These are phyloP conservation scores for Ascidia mentula DNA, from an alignment of 23 tunicate species.

Conservation along the genomic window DNA sequence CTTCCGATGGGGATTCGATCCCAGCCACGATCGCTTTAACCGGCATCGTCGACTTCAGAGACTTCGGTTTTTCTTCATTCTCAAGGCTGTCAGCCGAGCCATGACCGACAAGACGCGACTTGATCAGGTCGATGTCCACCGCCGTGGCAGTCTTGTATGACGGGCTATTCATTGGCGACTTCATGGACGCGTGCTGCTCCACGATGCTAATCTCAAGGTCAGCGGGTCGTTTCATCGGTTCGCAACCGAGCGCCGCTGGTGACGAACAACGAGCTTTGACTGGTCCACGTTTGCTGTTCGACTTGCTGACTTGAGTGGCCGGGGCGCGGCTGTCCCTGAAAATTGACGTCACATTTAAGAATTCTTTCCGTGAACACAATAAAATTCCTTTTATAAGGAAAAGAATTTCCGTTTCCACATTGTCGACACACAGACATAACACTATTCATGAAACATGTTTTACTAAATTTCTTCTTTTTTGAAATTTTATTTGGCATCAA, in stretches of 20 bases:
- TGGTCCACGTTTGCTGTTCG: background rate
- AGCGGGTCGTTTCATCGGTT: constrained; percentile 5
- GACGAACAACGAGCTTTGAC: constrained; percentile 14
- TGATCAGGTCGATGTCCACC: constrained; percentile 24
- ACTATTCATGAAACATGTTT: too few species aligned
- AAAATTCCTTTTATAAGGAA: too few species aligned
- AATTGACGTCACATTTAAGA: too few species aligned
- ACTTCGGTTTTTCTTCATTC: background rate
- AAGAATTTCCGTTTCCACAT: too few species aligned
- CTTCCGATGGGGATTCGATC: constrained; percentile 40
- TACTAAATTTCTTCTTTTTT: too few species aligned
- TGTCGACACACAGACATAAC: too few species aligned
- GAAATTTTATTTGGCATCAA: too few species aligned
- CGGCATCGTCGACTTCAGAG: constrained; percentile 23
- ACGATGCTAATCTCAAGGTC: background rate
- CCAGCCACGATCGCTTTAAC: constrained; percentile 50
- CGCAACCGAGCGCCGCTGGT: constrained; percentile 29
- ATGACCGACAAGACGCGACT: constrained; percentile 20
- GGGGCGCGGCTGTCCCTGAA: background rate
- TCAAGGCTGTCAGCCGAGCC: background rate
- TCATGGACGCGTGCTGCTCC: constrained; percentile 13
- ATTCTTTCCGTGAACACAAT: too few species aligned
- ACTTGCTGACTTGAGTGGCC: too few species aligned
- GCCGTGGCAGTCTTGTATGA: constrained; percentile 28
- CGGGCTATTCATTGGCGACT: constrained; percentile 28